Conservation (phyloP, 2,113 vertebrate species). For the Psettodes erumei region DNA sequence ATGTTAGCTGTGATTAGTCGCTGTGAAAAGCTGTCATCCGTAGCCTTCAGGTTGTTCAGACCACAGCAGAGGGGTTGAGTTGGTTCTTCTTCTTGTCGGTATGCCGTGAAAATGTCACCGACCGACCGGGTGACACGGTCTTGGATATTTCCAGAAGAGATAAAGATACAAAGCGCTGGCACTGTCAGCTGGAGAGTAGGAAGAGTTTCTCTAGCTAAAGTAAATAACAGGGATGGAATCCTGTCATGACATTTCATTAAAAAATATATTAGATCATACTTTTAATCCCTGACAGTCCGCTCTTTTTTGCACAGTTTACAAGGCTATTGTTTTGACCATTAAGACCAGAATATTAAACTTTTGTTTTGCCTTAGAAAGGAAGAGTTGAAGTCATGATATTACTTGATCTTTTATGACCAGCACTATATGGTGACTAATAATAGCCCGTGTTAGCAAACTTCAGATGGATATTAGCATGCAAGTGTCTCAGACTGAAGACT, state of each 20-base stretch:
- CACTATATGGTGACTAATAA: too few species aligned
- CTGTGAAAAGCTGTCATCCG: neutral
- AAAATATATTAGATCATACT: neutral
- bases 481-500: neutral
- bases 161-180: neutral
- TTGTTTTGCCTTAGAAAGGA: too few species aligned
- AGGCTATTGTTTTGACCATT: neutral
- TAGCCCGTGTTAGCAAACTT: neutral
- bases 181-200: neutral
- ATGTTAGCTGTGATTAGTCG: conserved; percentile 7
- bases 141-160: neutral
- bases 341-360: too few species aligned
- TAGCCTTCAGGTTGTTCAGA: conserved; percentile 4
- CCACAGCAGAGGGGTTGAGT: conserved; percentile 8
- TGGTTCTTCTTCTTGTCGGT: conserved; percentile 4
- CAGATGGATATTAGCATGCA: neutral
- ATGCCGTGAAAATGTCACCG: neutral
- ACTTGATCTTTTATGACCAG: too few species aligned
- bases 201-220: neutral
- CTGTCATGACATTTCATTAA: neutral
- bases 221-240: neutral
- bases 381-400: too few species aligned
- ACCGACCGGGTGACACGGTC: neutral
- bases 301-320: too few species aligned
- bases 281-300: too few species aligned